phyloP scores from a whole-genome alignment of 2,888 invertebrate species.

The Xestia xanthographa region DNA sequence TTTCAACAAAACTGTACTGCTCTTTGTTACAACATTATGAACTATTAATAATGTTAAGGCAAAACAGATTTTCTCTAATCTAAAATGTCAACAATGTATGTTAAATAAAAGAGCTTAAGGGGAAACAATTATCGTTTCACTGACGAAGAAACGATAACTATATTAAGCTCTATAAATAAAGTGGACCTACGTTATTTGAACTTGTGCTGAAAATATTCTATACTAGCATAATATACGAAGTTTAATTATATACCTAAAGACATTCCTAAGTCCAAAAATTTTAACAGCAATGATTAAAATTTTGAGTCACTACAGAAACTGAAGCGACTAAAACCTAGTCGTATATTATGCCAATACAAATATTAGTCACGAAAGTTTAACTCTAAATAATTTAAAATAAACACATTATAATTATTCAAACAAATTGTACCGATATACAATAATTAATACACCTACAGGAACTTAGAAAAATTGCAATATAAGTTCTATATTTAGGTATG shows the following conservation, averaged over 20 bases:
- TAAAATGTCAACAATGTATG: constrained; percentile 90
- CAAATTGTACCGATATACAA: constrained; percentile 90
- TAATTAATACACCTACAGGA: constrained; percentile 90
- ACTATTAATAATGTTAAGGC: constrained; percentile 89
- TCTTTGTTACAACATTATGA: constrained; percentile 87
- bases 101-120: constrained; percentile 89
- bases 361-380: constrained; percentile 83
- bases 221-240: constrained; percentile 82
- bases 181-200: constrained; percentile 90
- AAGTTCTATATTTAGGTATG: constrained; percentile 90
- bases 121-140: constrained; percentile 78
- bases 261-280: constrained; percentile 48
- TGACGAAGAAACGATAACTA: constrained; percentile 79
- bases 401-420: constrained; percentile 88
- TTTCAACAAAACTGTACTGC: constrained; percentile 87
- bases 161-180: constrained; percentile 87
- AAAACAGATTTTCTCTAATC: constrained; percentile 89
- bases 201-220: constrained; percentile 87
- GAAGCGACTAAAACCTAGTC: constrained; percentile 57
- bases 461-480: constrained; percentile 90
- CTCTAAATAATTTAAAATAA: constrained; percentile 89
- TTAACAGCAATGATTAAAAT: constrained; percentile 49
- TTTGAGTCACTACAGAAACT: constrained; percentile 48
- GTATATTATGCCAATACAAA: constrained; percentile 83
- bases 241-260: constrained; percentile 54